phyloP scores from a whole-genome alignment of 2,888 invertebrate species.

The Tetheella fluctuosa region DNA sequence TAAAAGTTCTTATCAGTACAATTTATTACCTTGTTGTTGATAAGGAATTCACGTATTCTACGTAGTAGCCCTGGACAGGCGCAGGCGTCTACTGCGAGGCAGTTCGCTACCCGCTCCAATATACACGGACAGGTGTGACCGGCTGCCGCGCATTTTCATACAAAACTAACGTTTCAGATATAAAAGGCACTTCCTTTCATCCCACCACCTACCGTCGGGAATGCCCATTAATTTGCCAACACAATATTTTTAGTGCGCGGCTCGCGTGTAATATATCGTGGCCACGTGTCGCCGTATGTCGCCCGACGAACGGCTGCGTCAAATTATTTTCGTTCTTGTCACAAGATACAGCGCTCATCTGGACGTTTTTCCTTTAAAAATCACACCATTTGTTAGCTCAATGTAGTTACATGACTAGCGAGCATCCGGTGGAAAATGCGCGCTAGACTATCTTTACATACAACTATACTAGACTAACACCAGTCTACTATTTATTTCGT shows the following conservation, averaged over 20 bases:
- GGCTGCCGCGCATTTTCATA: conserved; percentile 82
- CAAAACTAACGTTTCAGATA: conserved; percentile 81
- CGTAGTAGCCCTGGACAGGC: conserved; percentile 48
- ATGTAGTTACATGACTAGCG: conserved; percentile 57
- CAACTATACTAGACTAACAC: too few species aligned
- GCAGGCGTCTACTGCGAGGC: conserved; percentile 32
- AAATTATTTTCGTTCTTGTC: conserved; percentile 84
- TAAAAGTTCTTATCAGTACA: too few species aligned
- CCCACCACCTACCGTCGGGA: conserved; percentile 82
- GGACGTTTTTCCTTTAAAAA: conserved; percentile 82
- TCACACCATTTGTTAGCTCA: conserved; percentile 73
- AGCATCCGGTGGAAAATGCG: conserved; percentile 69
- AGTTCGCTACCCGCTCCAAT: conserved; percentile 50
- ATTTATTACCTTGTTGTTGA: too few species aligned
- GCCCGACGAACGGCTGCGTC: conserved; percentile 81
- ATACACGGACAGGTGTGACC: conserved; percentile 79
- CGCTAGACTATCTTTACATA: conserved; percentile 29
- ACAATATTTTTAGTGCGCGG: conserved; percentile 84
- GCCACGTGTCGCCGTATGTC: conserved; percentile 84
- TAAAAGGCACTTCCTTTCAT: conserved; percentile 84
- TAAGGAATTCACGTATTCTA: not conserved
- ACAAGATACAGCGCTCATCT: conserved; percentile 83
- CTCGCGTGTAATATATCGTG: conserved; percentile 83
- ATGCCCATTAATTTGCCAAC: conserved; percentile 85
- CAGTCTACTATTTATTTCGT: not conserved